A percentile compares a stretch with the other conserved stretches of the same genome.
These are phyloP conservation scores for Laothoe populi DNA, from an alignment of 2,888 invertebrate genomes.

Conservation along the genomic window DNA sequence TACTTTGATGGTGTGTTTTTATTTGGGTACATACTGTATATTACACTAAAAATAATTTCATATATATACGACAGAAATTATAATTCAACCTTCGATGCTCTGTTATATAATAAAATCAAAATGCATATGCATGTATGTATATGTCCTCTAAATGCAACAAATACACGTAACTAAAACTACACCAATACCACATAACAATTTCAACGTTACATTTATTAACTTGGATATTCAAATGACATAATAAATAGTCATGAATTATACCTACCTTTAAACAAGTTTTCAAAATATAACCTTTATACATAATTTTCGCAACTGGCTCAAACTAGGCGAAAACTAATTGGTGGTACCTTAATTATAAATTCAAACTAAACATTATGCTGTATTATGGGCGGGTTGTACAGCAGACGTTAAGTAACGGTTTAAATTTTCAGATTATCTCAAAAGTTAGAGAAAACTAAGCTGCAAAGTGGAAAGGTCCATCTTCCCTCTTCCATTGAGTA, in stretches of 20 bases:
- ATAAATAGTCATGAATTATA: slow-evolving; percentile 35
- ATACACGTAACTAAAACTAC: slow-evolving; percentile 1
- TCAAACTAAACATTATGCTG: slow-evolving; percentile 38
- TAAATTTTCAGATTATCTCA: slow-evolving; percentile 27
- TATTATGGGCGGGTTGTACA: slow-evolving; percentile 27
- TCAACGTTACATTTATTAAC: slow-evolving; percentile 29
- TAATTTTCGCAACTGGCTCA: slow-evolving; percentile 47
- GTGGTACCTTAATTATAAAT: slow-evolving; percentile 45
- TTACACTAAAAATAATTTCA: neutral
- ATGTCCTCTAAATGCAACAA: slow-evolving; percentile 2
- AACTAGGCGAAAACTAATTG: slow-evolving; percentile 58
- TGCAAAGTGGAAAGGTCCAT: slow-evolving; percentile 8
- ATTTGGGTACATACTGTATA: no score
- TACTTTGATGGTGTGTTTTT: no score
- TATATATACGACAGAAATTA: neutral
- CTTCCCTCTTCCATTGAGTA: neutral
- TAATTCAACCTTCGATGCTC: neutral
- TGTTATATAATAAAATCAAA: neutral
- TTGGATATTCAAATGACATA: slow-evolving; percentile 38
- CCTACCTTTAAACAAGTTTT: slow-evolving; percentile 29
- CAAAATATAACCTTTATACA: slow-evolving; percentile 44
- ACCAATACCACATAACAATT: slow-evolving; percentile 16
- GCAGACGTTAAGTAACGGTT: slow-evolving; percentile 30
- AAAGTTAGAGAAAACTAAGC: slow-evolving; percentile 16
- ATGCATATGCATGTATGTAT: slow-evolving; percentile 21